Evolutionary conservation across 2,888 invertebrate species (phyloP).

Genomic region (Cheilosia vernalis): DNA sequence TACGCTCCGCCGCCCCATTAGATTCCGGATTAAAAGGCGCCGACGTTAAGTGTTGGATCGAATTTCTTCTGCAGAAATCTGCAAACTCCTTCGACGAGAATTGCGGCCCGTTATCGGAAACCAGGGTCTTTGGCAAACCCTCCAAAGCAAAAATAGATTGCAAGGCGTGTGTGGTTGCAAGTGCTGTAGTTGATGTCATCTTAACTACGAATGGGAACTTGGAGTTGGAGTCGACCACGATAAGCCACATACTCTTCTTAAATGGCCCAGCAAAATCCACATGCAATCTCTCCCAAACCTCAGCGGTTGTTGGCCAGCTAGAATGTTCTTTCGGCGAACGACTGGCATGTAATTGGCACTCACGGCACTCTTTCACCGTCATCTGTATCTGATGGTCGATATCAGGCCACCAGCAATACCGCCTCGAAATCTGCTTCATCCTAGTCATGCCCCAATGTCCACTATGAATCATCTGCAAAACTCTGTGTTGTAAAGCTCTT

Average conservation of each 20-base stretch:
- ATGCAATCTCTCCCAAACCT: constrained; percentile 35
- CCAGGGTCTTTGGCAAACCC: neutral
- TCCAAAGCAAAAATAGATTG: too few relatives aligned
- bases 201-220: too few relatives aligned
- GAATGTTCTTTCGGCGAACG: constrained; percentile 7
- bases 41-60: constrained; percentile 24
- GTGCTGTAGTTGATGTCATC: too few relatives aligned
- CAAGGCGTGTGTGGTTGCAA: too few relatives aligned
- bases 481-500: constrained; percentile 14
- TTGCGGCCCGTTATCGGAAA: constrained; percentile 7
- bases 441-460: constrained; percentile 31
- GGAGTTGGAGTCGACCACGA: too few relatives aligned
- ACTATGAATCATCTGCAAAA: constrained; percentile 31
- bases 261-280: constrained; percentile 36
- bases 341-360: neutral
- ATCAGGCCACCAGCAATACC: neutral
- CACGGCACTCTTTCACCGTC: constrained; percentile 15
- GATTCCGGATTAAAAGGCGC: constrained; percentile 18
- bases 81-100: constrained; percentile 10
- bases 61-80: constrained; percentile 11
- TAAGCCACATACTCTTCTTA: neutral
- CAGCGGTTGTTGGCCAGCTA: constrained; percentile 21
- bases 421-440: neutral
- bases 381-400: neutral
- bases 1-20: constrained; percentile 7